These are phyloP conservation scores for Hylia prasina DNA, from an alignment of 2,113 vertebrate species.

Conservation along the genomic window DNA sequence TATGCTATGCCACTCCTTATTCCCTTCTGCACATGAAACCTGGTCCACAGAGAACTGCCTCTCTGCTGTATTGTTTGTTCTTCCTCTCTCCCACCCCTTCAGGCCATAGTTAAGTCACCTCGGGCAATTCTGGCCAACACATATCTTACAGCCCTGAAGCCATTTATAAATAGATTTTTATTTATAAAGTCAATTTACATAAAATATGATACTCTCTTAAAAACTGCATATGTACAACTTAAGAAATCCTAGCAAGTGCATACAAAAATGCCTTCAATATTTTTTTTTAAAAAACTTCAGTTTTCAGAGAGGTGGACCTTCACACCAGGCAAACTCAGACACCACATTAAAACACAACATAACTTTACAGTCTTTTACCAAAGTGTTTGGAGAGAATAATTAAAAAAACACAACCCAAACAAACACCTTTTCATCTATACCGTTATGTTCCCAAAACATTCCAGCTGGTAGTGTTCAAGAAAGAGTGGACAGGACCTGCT, in stretches of 20 bases:
- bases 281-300: conserved; percentile 57
- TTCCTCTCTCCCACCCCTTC: neutral
- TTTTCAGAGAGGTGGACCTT: conserved; percentile 62
- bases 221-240: conserved; percentile 84
- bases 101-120: neutral
- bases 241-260: conserved; percentile 82
- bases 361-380: conserved; percentile 61
- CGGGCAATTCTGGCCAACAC: neutral
- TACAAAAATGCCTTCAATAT: conserved; percentile 76
- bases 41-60: neutral
- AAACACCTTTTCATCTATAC: conserved; percentile 9
- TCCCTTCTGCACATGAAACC: neutral
- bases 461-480: conserved; percentile 69
- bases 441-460: conserved; percentile 12
- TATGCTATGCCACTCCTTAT: neutral
- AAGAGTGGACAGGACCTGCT: conserved; percentile 14
- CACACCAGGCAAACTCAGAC: conserved; percentile 50
- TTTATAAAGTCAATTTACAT: conserved; percentile 90
- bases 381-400: conserved; percentile 65
- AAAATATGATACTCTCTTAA: conserved; percentile 87
- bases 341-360: neutral
- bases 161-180: conserved; percentile 91
- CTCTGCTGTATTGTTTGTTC: neutral
- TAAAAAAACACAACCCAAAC: neutral
- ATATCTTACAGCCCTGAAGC: neutral